Base-by-base conservation (phyloP, 2,888 invertebrate species). In the Pandemis cinnamomeana region DNA sequence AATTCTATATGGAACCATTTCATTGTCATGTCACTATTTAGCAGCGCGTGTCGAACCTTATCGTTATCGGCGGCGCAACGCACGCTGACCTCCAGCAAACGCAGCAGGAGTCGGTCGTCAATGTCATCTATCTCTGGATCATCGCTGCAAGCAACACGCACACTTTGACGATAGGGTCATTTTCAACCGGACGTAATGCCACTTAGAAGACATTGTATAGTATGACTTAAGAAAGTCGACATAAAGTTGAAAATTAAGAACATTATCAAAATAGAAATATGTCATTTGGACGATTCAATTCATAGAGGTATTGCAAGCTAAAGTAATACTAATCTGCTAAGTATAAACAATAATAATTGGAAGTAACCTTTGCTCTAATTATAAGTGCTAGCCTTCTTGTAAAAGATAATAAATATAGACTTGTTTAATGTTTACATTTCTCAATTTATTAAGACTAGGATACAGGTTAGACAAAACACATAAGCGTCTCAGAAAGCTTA, bases 21-120 rank as follows among this genome's bases (percentile, higher is more conserved):
- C 7, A 7, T 2, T 64, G 2, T 11, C 15, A 63, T 11, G 51
- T n/a, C 51, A n/a, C 13, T 15, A 10, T 46, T 48, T 46, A 64
- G 20, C 64, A 15, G 48, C 64, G 48, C 64, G 64, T 64, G 64
- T 72, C 60, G 46, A 67, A 98, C 97, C 95, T 97, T 98, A 90
- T 98, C 98, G 79, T 96, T 96, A 77, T 97, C 97, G 68, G 90
- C 91, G 66, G 96, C 95, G 63, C 96, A 96, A 70, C 94, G 92
- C 0, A 96, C 95, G 82, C 96, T 96, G 76, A 95, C 95, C 81
- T 95, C 95, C 20, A 97, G 95, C 15, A 98, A 87, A 60, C 96
- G 95, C n/a, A 95, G 89, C 70, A 98, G 89, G 8, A 98, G 92
- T 80, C 95, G 92, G 78, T 96, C 95, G 6, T 97, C 96, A 71